phyloP scores from a whole-genome alignment of 2,113 vertebrate genomes.

The Saguinus imperator region DNA sequence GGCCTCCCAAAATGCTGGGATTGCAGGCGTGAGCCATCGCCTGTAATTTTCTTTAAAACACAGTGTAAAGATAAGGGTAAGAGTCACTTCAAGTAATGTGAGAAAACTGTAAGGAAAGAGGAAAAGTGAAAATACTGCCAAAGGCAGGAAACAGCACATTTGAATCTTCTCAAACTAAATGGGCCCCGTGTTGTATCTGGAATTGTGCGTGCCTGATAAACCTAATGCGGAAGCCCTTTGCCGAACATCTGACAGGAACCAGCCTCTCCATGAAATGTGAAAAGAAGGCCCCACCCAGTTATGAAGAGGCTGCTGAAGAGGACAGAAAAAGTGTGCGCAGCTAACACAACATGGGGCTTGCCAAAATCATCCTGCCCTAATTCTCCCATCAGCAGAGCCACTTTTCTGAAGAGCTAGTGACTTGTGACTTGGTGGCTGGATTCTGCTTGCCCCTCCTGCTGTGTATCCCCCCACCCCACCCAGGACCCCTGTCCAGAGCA shows the following conservation, averaged over 20 bases:
- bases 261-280: constrained; percentile 53
- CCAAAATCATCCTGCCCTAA: constrained; percentile 80
- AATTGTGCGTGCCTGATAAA: neutral
- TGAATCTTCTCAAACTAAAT: neutral
- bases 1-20: too few species aligned
- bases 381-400: constrained; percentile 78
- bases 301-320: constrained; percentile 64
- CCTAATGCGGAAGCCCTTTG: neutral
- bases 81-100: neutral
- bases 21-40: too few species aligned
- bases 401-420: constrained; percentile 70
- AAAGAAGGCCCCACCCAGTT: constrained; percentile 70
- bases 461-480: too few species aligned
- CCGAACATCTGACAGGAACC: constrained; percentile 53
- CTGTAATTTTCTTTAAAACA: neutral
- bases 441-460: neutral
- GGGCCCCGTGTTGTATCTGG: neutral
- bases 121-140: neutral
- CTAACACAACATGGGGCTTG: constrained; percentile 79
- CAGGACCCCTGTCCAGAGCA: neutral
- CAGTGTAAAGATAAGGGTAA: neutral
- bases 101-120: neutral
- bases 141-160: neutral
- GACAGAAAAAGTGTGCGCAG: constrained; percentile 74
- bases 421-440: constrained; percentile 65